Conservation (phyloP, 2,888 invertebrate species). For the Oithona nana region DNA sequence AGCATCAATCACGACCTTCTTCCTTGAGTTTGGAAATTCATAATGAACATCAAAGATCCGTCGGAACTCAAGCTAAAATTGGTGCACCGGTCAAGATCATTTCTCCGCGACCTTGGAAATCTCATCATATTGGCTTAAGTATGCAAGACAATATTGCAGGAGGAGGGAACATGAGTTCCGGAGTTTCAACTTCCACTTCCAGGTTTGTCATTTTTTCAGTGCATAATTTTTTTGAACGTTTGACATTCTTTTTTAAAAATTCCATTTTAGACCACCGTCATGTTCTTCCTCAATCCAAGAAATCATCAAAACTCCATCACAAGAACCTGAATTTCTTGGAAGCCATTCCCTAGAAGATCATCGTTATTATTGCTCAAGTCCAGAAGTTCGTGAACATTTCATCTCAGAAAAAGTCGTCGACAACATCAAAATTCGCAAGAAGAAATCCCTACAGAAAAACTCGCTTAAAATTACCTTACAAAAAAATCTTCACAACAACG, state of each 20-base stretch:
- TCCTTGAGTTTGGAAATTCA: background rate
- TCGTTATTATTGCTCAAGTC: background rate
- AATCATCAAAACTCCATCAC: no score
- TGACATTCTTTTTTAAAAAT: no score
- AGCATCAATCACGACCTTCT: background rate
- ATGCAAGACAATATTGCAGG: no score
- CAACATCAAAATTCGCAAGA: background rate
- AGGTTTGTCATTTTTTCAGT: no score
- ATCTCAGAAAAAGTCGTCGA: background rate
- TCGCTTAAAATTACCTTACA: conserved; percentile 32
- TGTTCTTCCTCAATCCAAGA: no score
- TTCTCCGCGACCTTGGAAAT: background rate
- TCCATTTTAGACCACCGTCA: no score
- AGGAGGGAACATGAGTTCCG: background rate
- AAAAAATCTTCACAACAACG: conserved; percentile 32
- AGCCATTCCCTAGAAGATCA: background rate
- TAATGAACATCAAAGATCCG: background rate
- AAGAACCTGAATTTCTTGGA: no score
- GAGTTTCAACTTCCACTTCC: background rate
- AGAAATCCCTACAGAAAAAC: background rate
- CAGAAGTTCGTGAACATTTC: background rate
- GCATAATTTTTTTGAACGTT: no score
- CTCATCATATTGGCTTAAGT: no score
- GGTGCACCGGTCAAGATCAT: background rate
- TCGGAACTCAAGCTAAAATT: conserved; percentile 8